Conservation (phyloP, 2,113 vertebrate genomes). For the Rhea americana region DNA sequence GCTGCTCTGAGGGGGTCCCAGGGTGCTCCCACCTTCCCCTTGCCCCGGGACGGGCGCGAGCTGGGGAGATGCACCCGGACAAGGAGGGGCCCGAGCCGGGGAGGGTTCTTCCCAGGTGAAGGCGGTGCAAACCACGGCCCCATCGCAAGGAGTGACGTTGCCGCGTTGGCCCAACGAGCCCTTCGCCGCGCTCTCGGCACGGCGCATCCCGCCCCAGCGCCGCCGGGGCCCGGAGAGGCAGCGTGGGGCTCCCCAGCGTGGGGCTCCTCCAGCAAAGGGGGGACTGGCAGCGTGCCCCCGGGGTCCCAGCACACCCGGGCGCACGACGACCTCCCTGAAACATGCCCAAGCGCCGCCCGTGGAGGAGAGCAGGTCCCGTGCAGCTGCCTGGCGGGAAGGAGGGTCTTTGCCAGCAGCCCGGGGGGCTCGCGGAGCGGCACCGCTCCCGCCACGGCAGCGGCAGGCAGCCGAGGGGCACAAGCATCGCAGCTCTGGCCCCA, state of each 20-base stretch:
- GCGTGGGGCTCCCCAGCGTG: neutral
- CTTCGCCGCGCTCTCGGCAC: accelerated
- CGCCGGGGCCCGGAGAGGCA: accelerated
- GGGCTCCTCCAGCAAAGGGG: neutral
- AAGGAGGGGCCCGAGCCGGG: neutral
- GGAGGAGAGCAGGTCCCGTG: no score
- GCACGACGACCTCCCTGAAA: accelerated
- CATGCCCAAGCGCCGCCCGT: neutral
- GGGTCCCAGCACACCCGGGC: neutral
- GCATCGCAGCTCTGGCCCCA: neutral
- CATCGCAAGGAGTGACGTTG: neutral
- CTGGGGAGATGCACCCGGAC: neutral
- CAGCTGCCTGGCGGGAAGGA: neutral
- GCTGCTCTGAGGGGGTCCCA: neutral
- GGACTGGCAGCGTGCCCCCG: neutral
- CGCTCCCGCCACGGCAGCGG: neutral
- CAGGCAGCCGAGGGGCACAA: neutral
- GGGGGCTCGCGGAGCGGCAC: neutral
- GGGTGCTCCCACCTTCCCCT: accelerated
- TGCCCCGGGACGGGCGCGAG: accelerated
- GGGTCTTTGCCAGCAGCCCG: neutral
- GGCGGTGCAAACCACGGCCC: neutral
- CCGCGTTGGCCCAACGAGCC: neutral
- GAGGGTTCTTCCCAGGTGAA: neutral
- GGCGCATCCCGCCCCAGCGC: neutral